Evolutionary conservation across 2,113 vertebrate genomes (phyloP), one percentile per base, ranked within the genome.

Genomic region (Marmota flaviventris): DNA sequence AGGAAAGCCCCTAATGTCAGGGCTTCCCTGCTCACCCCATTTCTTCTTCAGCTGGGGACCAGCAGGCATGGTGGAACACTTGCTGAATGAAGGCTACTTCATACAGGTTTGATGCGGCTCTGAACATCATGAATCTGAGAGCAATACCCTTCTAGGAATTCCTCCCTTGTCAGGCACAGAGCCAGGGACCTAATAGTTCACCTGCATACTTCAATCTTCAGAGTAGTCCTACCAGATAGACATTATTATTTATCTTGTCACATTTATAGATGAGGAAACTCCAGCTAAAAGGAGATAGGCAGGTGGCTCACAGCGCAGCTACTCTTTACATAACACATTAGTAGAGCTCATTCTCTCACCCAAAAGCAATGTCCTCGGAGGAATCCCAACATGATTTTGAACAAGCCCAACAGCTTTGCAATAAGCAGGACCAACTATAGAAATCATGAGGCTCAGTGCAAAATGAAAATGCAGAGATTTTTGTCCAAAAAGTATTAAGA

Each of bases 61-160:
- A 13, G 32, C 6, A 61, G 42, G 8, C 32, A 4, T 0, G 3
- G 37, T 0, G 4, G 34, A 32, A 25, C 4, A 4, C 2, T 0
- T 10, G 42, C 53, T 39, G 6, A 9, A 45, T 29, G 13, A 42
- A 67, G 51, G 24, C 18, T 2, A 4, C 1, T 39, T 69, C 0
- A 0, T 45, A 22, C 11, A 37, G 24, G 22, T 25, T 29, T 67
- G 29, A 29, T 25, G 3, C 11, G 14, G 5, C 17, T n/a, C 7
- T 8, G 10, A 29, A 32, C 5, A 10, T 0, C 7, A 16, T 9
- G 45, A 83, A 25, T 11, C 34, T 53, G 12, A 48, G 1, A 76
- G 37, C 13, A 27, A 29, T 0, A 29, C 24, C n/a, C 34, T 2
- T 0, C 3, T 0, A 2, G 8, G n/a, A 48, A 5, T 1, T 11